phyloP scores from a whole-genome alignment of 2,113 vertebrate species.

The Heterotis niloticus region DNA sequence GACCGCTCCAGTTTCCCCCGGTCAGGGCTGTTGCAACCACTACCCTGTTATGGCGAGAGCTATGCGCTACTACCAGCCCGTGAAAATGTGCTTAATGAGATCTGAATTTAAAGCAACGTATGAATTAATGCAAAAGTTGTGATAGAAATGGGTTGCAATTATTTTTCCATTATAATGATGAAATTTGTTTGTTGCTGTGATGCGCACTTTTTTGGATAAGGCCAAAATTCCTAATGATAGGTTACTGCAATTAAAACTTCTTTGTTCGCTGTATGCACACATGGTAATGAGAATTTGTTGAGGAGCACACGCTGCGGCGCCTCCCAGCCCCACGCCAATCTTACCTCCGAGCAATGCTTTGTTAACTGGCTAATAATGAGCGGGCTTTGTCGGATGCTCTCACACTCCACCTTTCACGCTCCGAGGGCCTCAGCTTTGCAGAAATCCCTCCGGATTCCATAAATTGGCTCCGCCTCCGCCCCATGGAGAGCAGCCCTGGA shows the following conservation, averaged over 20 bases:
- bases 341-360: slow-evolving; percentile 5
- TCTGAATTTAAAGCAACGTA: neutral
- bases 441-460: neutral
- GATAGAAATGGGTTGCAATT: neutral
- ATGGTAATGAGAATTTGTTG: slow-evolving; percentile 6
- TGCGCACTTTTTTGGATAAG: neutral
- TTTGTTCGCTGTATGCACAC: slow-evolving; percentile 5
- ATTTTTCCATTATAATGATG: slow-evolving; percentile 18
- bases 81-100: neutral
- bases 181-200: slow-evolving; percentile 12
- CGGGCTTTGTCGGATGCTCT: neutral
- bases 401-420: slow-evolving; percentile 11
- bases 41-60: neutral
- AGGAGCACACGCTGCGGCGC: neutral
- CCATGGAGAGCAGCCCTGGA: neutral
- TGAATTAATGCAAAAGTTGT: slow-evolving; percentile 4
- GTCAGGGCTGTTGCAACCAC: neutral
- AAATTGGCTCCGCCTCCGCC: neutral
- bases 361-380: slow-evolving; percentile 18
- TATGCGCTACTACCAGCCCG: neutral
- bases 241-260: slow-evolving; percentile 14
- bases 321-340: neutral
- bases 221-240: slow-evolving; percentile 12
- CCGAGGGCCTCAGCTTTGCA: neutral
- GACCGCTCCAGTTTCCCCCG: neutral